Evolutionary conservation across 2,888 invertebrate species (phyloP), one percentile per base, ranked within the genome.

Genomic region (Branchinecta sandiegonensis): DNA sequence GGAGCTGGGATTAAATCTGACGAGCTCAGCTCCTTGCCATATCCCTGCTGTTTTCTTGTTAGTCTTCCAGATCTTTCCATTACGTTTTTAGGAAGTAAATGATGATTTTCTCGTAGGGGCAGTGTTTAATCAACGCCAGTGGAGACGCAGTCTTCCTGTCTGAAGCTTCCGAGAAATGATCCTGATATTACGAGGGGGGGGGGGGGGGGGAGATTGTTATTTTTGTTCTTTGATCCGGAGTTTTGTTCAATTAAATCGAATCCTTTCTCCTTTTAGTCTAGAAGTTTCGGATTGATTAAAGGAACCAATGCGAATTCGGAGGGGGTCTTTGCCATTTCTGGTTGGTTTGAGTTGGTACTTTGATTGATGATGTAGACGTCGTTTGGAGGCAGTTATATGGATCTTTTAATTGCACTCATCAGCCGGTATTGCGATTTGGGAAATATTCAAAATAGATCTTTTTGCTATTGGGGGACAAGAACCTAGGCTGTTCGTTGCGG

Each of bases 61-160:
- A 17, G 65, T 17, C 14, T 14, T 47, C 13, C 47, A n/a, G 47
- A 65, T 13, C 47, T 65, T 65, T 8, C 23, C 8, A 65, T 63
- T 14, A 63, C 14, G 14, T 63, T 63, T 17, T 63, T 63, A 65
- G n/a, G 37, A 37, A 37, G 37, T 37, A 37, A 37, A 37, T 37
- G 37, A 37, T 37, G 37, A 37, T 72, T 56, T 70, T 65, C 73
- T 84, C 83, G 56, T 83, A 95, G 94, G 93, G 92, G 69, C 95
- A 96, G 80, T 95, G 94, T 80, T 83, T 96, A 71, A 87, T 96
- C 72, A 94, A 94, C 73, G 90, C 96, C 13, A 94, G 94, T 65
- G 96, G 96, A 1, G 96, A 96, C 79, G 93, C 91, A 4, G 94
- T 94, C 5, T 85, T 84, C 73, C 87, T 89, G 13, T 85, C 88